Conservation (phyloP, 2,113 vertebrate species). For the Struthio camelus region DNA sequence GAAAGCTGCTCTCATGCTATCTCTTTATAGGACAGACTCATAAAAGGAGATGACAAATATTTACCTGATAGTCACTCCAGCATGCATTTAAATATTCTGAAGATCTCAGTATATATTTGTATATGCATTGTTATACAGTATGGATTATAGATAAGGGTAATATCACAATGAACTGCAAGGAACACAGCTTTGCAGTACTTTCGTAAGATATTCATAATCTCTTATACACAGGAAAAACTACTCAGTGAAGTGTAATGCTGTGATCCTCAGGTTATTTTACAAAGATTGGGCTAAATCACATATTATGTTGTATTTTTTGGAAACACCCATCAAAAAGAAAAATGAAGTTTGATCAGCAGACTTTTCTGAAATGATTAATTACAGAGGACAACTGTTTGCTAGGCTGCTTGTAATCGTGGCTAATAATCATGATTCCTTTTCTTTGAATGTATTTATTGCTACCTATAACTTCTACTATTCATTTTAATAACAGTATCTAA, state of each 20-base stretch:
- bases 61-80: background rate
- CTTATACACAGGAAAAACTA: background rate
- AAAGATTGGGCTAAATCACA: background rate
- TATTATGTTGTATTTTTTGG: background rate
- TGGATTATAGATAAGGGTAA: background rate
- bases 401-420: background rate
- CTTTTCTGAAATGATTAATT: background rate
- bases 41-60: conserved; percentile 6
- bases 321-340: background rate
- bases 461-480: background rate
- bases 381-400: background rate
- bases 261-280: background rate
- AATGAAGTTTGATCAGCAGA: background rate
- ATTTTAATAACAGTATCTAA: background rate
- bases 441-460: background rate
- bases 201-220: background rate
- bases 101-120: background rate
- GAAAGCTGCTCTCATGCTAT: background rate
- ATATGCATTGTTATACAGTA: background rate
- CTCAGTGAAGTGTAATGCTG: background rate
- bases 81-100: conserved; percentile 18
- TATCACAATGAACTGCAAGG: background rate
- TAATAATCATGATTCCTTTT: background rate
- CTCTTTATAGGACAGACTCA: background rate
- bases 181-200: background rate